Percentiles rank a stretch among this genome's conserved stretches.
Conservation (phyloP, 1,140 invertebrate genomes). For the Apis florea region DNA sequence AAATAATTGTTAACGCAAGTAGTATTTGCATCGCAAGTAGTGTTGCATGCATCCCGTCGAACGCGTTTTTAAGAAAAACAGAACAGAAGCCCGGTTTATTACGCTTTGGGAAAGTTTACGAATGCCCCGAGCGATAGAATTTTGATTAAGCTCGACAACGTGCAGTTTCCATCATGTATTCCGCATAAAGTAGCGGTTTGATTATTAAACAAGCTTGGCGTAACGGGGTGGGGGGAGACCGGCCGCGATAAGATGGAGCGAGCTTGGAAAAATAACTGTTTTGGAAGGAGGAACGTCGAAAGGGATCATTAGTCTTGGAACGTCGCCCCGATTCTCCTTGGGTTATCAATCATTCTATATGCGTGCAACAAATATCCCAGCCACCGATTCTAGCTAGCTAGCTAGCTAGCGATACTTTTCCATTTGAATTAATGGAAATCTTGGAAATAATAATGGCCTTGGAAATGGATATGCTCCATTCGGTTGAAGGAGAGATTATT, state of each 20-base stretch:
- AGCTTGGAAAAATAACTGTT: constrained; percentile 54
- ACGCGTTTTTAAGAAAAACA: constrained; percentile 5
- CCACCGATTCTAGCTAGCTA: not conserved
- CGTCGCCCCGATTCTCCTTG: constrained; percentile 3
- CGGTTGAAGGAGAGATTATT: not conserved
- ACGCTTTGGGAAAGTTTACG: constrained; percentile 1
- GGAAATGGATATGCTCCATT: not conserved
- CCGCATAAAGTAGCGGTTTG: constrained; percentile 37
- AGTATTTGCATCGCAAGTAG: not conserved
- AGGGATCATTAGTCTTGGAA: constrained; percentile 2
- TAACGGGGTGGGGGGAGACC: not conserved
- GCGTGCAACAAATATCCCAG: constrained; percentile 20
- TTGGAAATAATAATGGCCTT: not conserved
- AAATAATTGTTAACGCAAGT: not conserved
- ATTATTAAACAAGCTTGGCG: constrained; percentile 50
- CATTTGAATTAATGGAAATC: not conserved
- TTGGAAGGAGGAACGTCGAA: constrained; percentile 12
- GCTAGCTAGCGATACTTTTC: constrained; percentile 1
- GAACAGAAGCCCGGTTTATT: constrained; percentile 1
- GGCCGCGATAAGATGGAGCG: constrained; percentile 41
- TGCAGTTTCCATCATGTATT: constrained; percentile 33
- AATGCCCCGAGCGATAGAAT: constrained; percentile 47
- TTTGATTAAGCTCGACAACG: constrained; percentile 46
- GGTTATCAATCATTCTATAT: constrained; percentile 16
- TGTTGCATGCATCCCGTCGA: no score